Evolutionary conservation across 1,140 invertebrate genomes (phyloP), one percentile per base, ranked within the genome.

Genomic region (Drosophila setifemur): DNA sequence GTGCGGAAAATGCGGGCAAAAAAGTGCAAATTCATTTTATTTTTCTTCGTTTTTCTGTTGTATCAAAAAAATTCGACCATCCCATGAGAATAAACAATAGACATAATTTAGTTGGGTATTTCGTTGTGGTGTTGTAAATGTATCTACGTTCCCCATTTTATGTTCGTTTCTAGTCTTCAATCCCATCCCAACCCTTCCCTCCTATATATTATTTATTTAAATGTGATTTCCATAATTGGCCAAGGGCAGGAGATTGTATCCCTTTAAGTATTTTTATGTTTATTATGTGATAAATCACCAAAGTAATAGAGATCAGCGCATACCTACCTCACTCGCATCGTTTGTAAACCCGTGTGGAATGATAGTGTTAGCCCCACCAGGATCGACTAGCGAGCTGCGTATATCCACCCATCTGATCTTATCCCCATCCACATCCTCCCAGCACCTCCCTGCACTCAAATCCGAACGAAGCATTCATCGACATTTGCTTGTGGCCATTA

Each of bases 1-100:
- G 77, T 68, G 81, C 70, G 55, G 66, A 66, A 79, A 86, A 60
- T 86, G 79, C 81, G 74, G 67, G 40, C 61, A 85, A 85, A 85
- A 66, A 72, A 85, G 79, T 75, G 79, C 79, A 85, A 85, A 86
- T 68, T 79, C 73, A 68, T 79, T 75, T 61, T 49, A 35, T 61
- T 19, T 4, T 19, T 23, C 48, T 25, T 9, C 45, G 33, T 37
- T 14, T 54, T 61, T 45, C 3, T 9, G 5, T 42, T 28, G 23
- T 33, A n/a, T 19, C 28, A 14, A 31, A 9, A n/a, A n/a, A n/a
- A n/a, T n/a, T 12, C 23, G 11, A 14, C 18, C 48, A 58, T 37
- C 11, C 39, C 39, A 19, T 11, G 44, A 53, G 53, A 50, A 48
- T 9, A 44, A 37, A 42, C 4, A 31, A 25, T 43, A 54, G 11